phyloP scores from a whole-genome alignment of 1,140 invertebrate genomes.

The Mya arenaria region DNA sequence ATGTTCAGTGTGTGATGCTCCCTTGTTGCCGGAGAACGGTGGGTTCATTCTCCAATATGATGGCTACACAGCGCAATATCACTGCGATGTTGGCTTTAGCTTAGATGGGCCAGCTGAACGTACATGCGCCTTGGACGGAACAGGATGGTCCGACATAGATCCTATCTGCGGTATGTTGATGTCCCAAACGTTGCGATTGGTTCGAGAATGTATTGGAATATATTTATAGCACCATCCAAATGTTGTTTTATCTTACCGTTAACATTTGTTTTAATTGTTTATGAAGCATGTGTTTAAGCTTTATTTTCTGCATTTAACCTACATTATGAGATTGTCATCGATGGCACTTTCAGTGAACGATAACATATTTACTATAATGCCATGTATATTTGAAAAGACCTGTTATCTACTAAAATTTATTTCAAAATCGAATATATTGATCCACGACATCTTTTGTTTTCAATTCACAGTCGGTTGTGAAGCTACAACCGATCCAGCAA shows the following conservation, averaged over 20 bases:
- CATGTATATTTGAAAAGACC: neutral
- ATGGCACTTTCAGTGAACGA: neutral
- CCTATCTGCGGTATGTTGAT: conserved; percentile 33
- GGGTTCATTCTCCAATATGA: neutral
- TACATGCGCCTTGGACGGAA: conserved; percentile 12
- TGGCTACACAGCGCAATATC: neutral
- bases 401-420: neutral
- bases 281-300: neutral
- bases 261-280: neutral
- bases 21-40: neutral
- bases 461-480: conserved; percentile 16
- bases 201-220: too few relatives aligned
- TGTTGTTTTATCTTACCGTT: neutral
- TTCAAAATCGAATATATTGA: neutral
- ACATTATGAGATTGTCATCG: neutral
- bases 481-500: neutral
- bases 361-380: neutral
- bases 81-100: conserved; percentile 6
- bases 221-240: neutral
- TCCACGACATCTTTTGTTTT: neutral
- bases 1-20: conserved; percentile 42
- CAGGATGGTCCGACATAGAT: conserved; percentile 32
- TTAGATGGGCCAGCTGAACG: conserved; percentile 1
- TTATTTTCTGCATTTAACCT: neutral
- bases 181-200: too few relatives aligned